Percentiles rank a stretch among this genome's conserved stretches.
These are phyloP conservation scores for Charanyca ferruginea DNA, from an alignment of 2,888 invertebrate species.

Conservation along the genomic window DNA sequence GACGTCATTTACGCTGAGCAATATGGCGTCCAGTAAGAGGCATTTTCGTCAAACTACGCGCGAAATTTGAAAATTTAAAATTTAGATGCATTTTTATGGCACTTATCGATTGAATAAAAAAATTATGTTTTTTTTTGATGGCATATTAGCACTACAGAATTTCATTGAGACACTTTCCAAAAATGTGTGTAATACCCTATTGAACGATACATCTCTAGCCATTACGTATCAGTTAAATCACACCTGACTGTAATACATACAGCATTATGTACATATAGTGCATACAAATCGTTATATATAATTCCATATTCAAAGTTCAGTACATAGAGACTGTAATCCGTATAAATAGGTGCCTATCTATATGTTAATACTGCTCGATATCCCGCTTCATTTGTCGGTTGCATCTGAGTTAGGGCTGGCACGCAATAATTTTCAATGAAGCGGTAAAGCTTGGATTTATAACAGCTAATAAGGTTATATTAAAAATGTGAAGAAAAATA, in stretches of 20 bases:
- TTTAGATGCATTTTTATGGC: no score
- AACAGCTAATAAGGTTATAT: slow-evolving; percentile 42
- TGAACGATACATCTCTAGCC: slow-evolving; percentile 3
- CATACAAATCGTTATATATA: neutral
- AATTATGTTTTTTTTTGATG: no score
- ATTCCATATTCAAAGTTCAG: slow-evolving; percentile 33
- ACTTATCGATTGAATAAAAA: no score
- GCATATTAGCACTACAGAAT: no score
- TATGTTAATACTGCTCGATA: slow-evolving; percentile 68
- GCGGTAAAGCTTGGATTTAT: slow-evolving; percentile 24
- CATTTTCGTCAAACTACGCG: no score
- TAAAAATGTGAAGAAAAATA: slow-evolving; percentile 21
- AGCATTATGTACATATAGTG: neutral
- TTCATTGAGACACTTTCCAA: no score
- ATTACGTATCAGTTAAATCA: slow-evolving; percentile 10
- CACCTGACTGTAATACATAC: slow-evolving; percentile 7
- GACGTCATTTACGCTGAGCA: no score
- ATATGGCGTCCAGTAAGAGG: no score
- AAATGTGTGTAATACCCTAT: no score
- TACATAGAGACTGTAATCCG: slow-evolving; percentile 34
- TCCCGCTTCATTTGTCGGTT: slow-evolving; percentile 76
- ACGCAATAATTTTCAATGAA: slow-evolving; percentile 32
- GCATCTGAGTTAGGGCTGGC: slow-evolving; percentile 69
- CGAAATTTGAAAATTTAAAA: no score
- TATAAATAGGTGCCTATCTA: slow-evolving; percentile 28